Evolutionary conservation across 2,797 vertebrate species (phyloP).

Genomic region (Anisognathus igniventris): DNA sequence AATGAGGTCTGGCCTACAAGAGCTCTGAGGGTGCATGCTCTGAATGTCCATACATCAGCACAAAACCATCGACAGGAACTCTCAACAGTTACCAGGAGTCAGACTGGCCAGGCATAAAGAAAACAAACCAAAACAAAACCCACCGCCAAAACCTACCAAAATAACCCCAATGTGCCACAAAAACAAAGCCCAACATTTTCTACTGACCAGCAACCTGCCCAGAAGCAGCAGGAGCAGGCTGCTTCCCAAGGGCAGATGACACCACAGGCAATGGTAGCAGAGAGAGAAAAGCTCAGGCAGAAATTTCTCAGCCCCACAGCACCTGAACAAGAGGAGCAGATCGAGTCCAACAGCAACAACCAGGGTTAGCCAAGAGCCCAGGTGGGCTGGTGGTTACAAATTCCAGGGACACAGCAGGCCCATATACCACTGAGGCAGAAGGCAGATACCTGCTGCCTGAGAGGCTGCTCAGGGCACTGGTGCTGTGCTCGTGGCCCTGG

Average conservation of each 20-base stretch:
- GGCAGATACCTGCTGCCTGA: fast-evolving
- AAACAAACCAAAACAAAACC: not conserved
- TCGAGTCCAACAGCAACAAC: not conserved
- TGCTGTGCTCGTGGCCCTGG: fast-evolving
- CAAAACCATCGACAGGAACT: not conserved
- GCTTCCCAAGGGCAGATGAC: not conserved
- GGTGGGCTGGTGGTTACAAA: not conserved
- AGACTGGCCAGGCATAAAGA: not conserved
- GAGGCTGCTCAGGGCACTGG: not conserved
- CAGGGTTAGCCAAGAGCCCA: not conserved
- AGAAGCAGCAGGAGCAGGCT: not conserved
- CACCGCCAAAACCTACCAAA: not conserved
- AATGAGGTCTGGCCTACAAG: not conserved
- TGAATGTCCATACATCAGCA: not conserved
- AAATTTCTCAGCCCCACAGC: not conserved
- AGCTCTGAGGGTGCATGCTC: not conserved
- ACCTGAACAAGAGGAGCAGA: not conserved
- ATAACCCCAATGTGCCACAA: fast-evolving
- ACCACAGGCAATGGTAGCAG: not conserved
- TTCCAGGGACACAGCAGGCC: not conserved
- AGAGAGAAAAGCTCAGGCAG: not conserved
- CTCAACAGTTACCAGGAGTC: not conserved
- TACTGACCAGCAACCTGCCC: not conserved
- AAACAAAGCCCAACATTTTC: not conserved
- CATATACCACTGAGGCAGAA: not conserved